phyloP scores from a whole-genome alignment of 2,113 vertebrate genomes.

The Gambusia affinis region DNA sequence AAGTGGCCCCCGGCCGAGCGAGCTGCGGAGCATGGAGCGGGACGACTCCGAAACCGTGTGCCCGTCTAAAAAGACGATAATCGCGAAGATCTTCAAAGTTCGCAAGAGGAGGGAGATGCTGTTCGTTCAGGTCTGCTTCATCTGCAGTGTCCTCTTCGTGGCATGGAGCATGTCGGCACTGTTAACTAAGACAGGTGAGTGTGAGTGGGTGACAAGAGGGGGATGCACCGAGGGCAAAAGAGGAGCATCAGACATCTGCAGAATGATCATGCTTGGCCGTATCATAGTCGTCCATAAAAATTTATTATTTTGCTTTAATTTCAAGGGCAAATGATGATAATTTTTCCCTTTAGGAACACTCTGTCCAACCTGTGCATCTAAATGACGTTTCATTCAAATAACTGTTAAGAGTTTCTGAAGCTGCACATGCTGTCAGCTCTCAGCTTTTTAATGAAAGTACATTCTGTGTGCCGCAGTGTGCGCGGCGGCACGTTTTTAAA shows the following conservation, averaged over 20 bases:
- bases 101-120: slow-evolving; percentile 93
- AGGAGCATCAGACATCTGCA: slow-evolving; percentile 60
- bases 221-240: slow-evolving; percentile 19
- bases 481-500: slow-evolving; percentile 62
- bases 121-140: slow-evolving; percentile 88
- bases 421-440: slow-evolving; percentile 27
- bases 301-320: slow-evolving; percentile 1
- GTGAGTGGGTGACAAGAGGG: background rate
- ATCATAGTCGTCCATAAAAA: background rate
- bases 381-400: background rate
- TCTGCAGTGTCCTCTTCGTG: slow-evolving; percentile 90
- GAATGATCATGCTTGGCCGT: slow-evolving; percentile 46
- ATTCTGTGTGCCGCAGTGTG: slow-evolving; percentile 78
- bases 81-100: slow-evolving; percentile 88
- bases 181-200: slow-evolving; percentile 88
- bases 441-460: slow-evolving; percentile 5
- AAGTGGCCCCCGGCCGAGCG: slow-evolving; percentile 56
- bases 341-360: background rate
- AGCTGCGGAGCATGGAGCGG: slow-evolving; percentile 67
- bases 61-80: slow-evolving; percentile 77
- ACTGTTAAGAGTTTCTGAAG: background rate
- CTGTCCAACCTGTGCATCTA: slow-evolving; percentile 7
- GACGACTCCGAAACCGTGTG: slow-evolving; percentile 57
- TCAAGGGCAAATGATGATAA: slow-evolving; percentile 46
- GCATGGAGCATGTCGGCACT: slow-evolving; percentile 88